These are phyloP conservation scores for Desmodus rotundus DNA, from an alignment of 2,113 vertebrate genomes.

Conservation along the genomic window DNA sequence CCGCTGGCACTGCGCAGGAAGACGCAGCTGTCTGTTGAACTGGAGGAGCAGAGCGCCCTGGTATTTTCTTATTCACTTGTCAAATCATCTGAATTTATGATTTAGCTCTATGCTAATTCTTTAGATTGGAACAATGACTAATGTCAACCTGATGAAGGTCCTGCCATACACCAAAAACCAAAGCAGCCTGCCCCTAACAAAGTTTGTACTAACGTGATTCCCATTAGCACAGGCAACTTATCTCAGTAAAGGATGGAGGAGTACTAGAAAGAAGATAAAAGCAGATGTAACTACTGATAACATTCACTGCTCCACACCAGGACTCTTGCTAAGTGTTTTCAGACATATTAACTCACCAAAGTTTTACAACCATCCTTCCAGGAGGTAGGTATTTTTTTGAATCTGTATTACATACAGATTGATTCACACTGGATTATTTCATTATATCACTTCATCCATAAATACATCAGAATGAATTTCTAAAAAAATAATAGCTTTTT, in stretches of 20 bases:
- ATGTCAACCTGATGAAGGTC: background rate
- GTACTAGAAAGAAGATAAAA: background rate
- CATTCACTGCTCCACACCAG: background rate
- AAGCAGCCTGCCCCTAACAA: background rate
- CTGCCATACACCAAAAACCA: background rate
- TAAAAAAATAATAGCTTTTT: background rate
- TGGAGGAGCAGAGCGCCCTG: too few relatives aligned
- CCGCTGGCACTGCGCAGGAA: too few relatives aligned
- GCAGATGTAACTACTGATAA: background rate
- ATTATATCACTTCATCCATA: background rate
- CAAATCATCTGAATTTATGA: background rate
- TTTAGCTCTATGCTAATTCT: background rate
- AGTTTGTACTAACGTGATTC: background rate
- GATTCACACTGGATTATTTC: background rate
- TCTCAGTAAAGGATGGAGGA: background rate
- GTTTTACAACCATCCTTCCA: background rate
- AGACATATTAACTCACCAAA: background rate
- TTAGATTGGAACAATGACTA: background rate
- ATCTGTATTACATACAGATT: background rate
- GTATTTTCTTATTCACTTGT: background rate
- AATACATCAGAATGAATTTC: background rate
- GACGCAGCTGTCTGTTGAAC: too few relatives aligned
- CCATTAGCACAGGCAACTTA: background rate
- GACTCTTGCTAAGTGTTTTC: background rate
- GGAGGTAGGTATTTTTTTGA: background rate